A percentile compares a stretch with the other conserved stretches of the same genome.
phyloP scores from a whole-genome alignment of 2,113 vertebrate genomes.

The Perccottus glenii region DNA sequence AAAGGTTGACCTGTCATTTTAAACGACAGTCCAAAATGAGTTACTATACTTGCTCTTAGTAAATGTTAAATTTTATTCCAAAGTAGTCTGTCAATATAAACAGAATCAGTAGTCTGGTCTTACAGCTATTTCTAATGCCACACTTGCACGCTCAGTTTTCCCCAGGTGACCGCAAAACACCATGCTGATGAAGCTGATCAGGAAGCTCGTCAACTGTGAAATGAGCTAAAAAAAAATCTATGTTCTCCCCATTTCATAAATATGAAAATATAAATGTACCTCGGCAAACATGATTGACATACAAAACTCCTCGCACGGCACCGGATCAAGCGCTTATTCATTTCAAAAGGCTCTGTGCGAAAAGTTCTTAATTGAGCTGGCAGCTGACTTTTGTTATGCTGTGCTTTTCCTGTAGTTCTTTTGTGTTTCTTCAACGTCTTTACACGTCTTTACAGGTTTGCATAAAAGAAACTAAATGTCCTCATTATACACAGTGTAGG shows the following conservation, averaged over 20 bases:
- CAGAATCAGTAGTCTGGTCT: conserved; percentile 20
- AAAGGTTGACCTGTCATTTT: conserved; percentile 78
- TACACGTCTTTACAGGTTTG: no score
- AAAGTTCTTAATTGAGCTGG: conserved; percentile 31
- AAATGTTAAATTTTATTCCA: neutral
- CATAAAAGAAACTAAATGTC: conserved; percentile 54
- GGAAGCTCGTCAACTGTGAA: conserved; percentile 87
- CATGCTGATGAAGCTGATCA: conserved; percentile 88
- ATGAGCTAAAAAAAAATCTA: conserved; percentile 77
- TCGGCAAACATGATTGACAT: conserved; percentile 20
- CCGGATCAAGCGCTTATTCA: conserved; percentile 21
- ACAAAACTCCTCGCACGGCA: neutral
- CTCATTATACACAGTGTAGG: conserved; percentile 37
- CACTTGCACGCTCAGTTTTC: conserved; percentile 84
- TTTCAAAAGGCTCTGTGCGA: conserved; percentile 22
- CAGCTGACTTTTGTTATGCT: conserved; percentile 45
- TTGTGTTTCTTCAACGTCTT: conserved; percentile 43
- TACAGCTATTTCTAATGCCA: conserved; percentile 85
- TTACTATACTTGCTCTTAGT: neutral
- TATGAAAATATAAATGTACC: conserved; percentile 16
- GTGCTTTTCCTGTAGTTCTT: conserved; percentile 35
- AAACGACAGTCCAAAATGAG: neutral
- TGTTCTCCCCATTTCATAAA: neutral
- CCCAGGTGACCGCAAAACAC: conserved; percentile 93
- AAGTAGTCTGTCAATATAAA: neutral